Evolutionary conservation across 1,140 invertebrate species (phyloP).

Genomic region (Elymnias hypermnestra): DNA sequence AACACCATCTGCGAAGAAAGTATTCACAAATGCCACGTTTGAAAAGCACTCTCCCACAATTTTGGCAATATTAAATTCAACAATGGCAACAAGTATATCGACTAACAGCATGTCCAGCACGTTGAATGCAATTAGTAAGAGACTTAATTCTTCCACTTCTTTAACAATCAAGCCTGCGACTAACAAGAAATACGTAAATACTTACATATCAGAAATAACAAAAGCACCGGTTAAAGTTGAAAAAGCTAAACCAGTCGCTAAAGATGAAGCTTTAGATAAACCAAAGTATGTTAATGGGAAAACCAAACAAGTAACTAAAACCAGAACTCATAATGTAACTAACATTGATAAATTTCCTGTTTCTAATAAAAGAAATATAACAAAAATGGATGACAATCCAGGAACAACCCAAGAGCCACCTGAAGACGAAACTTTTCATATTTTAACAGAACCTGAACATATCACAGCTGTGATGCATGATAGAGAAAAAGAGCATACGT

Average conservation of each 20-base stretch:
- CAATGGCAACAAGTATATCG: slow-evolving; percentile 35
- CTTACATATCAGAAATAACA: slow-evolving; percentile 22
- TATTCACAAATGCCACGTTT: slow-evolving; percentile 4
- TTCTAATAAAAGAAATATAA: slow-evolving; percentile 31
- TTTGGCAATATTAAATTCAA: slow-evolving; percentile 25
- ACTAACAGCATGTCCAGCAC: slow-evolving; percentile 65
- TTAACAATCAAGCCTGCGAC: slow-evolving; percentile 45
- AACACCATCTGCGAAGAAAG: slow-evolving; percentile 20
- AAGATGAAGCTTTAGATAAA: slow-evolving; percentile 20
- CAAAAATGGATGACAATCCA: slow-evolving; percentile 30
- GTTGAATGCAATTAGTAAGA: slow-evolving; percentile 33
- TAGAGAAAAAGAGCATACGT: slow-evolving; percentile 53
- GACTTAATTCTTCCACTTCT: slow-evolving; percentile 42
- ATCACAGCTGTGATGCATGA: slow-evolving; percentile 72
- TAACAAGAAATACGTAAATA: slow-evolving; percentile 30
- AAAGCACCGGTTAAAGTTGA: slow-evolving; percentile 17
- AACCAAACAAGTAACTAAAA: slow-evolving; percentile 14
- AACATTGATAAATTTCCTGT: no score
- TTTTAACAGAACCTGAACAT: slow-evolving; percentile 75
- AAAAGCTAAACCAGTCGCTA: slow-evolving; percentile 14
- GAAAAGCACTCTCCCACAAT: slow-evolving; percentile 13
- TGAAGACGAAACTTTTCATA: slow-evolving; percentile 70
- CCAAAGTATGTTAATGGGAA: no score
- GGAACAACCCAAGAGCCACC: slow-evolving; percentile 45
- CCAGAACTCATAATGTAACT: slow-evolving; percentile 14